Evolutionary conservation across 2,113 vertebrate species (phyloP), one percentile per base, ranked within the genome.

Genomic region (Colossoma macropomum): DNA sequence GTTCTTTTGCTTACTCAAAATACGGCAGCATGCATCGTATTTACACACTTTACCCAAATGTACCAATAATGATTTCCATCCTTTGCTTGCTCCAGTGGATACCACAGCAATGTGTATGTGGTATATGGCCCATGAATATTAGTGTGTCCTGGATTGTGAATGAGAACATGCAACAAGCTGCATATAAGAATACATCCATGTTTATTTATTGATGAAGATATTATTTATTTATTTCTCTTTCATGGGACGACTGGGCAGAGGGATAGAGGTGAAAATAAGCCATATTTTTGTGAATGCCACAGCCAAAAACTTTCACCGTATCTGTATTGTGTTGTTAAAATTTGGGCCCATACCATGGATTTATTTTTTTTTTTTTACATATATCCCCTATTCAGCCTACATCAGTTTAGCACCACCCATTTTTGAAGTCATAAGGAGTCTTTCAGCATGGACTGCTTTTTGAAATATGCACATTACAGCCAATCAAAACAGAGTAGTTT

Each of bases 91-190:
- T 65, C 6, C 2, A 21, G 3, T 41, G 21, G 21, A n/a, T 9
- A 41, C 17, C 21, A 70, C 21, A 41, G 68, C 34, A 70, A n/a
- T 15, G 34, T 45, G 30, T 7, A 45, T 23, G 21, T 71, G 68
- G 17, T n/a, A 77, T 70, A 68, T 45, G 81, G 59, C 73, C 85
- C 87, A 74, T 85, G 79, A 62, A 78, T 86, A 75, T 87, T 88
- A 87, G 74, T 84, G 76, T 82, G 69, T 23, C 16, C 50, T 73
- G 72, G 85, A 88, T 90, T 84, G 87, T 82, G 38, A 79, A 86
- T 27, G n/a, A 62, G 59, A 27, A 13, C n/a, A 27, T 13, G 68
- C 68, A 41, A n/a, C 38, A 25, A 54, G 63, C 23, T 12, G 62
- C 41, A 30, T 78, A 66, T 66, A 77, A 19, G 17, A n/a, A 54